These are phyloP conservation scores for Gymnoscopelus braueri DNA, from an alignment of 2,797 vertebrate genomes.

Conservation along the genomic window DNA sequence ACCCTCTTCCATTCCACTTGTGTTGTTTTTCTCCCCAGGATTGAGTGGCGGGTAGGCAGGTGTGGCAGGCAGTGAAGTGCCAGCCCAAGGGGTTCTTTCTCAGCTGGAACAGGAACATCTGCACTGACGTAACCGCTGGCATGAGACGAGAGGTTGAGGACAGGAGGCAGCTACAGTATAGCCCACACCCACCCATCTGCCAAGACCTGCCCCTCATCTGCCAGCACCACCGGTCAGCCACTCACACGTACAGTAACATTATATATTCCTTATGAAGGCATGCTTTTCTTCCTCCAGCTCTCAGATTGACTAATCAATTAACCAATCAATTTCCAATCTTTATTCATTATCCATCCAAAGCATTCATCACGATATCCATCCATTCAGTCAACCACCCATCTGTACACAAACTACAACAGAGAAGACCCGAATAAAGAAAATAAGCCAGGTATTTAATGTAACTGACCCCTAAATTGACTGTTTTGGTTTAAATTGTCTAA, in stretches of 20 bases:
- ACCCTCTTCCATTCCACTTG: neutral
- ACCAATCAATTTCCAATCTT: neutral
- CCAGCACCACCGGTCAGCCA: constrained; percentile 1
- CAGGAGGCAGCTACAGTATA: neutral
- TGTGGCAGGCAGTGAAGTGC: constrained; percentile 59
- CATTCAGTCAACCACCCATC: neutral
- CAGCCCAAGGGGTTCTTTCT: constrained; percentile 38
- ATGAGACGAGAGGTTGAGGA: constrained; percentile 4
- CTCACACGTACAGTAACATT: constrained; percentile 10
- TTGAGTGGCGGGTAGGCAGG: constrained; percentile 47
- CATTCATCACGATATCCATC: neutral
- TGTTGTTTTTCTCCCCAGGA: neutral
- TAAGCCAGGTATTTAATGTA: no score
- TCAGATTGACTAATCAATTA: neutral
- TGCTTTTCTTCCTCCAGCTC: neutral
- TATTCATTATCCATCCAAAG: neutral
- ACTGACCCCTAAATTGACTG: no score
- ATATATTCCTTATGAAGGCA: constrained; percentile 1
- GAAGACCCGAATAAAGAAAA: no score
- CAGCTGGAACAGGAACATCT: constrained; percentile 54
- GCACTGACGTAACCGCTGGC: constrained; percentile 21
- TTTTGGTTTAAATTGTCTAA: no score
- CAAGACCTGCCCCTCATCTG: constrained; percentile 16
- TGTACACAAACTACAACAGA: no score
- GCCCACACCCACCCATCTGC: neutral